Evolutionary conservation across 2,888 invertebrate genomes (phyloP), one percentile per base, ranked within the genome.

Genomic region (Coronaproctus castanopsis): DNA sequence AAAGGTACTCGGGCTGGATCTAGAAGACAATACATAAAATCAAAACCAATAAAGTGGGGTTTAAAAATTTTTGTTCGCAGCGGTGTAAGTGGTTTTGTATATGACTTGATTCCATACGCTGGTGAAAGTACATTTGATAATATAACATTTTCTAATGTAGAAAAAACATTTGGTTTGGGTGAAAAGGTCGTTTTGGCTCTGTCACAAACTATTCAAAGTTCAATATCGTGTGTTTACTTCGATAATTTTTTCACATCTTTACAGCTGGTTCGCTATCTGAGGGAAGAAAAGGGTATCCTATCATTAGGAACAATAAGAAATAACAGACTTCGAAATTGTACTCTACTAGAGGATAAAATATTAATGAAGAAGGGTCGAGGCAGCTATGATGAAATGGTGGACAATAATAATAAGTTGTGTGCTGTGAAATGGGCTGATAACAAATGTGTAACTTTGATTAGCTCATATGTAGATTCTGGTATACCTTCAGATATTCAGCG

Each of bases 21-120:
- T 5, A 58, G 68, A 19, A 58, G 63, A 1, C 70, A 71, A 52
- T 71, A 70, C 54, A 68, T 68, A 52, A 67, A 67, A 55, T 66
- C 68, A 2, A 71, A 70, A 58, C 70, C 70, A 1, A 65, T 63
- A 10, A 69, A 70, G 36, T 71, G 69, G 69, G 70, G 70, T 1
- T 68, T 68, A 48, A 70, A 71, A 65, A 67, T 68, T 49, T 68
- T 67, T 63, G 67, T 68, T 1, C 51, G 69, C 21, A 67, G 69
- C 51, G 69, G 70, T 3, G 64, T 69, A n/a, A n/a, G n/a, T n/a
- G n/a, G n/a, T n/a, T n/a, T n/a, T n/a, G n/a, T n/a, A n/a, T n/a
- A n/a, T n/a, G n/a, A n/a, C n/a, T n/a, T n/a, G n/a, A n/a, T n/a
- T n/a, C n/a, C n/a, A n/a, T n/a, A n/a, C n/a, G n/a, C n/a, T n/a